A percentile compares a stretch with the other conserved stretches of the same genome.
These are phyloP conservation scores for Oreochromis mossambicus DNA, from an alignment of 2,797 vertebrate genomes.

Conservation along the genomic window DNA sequence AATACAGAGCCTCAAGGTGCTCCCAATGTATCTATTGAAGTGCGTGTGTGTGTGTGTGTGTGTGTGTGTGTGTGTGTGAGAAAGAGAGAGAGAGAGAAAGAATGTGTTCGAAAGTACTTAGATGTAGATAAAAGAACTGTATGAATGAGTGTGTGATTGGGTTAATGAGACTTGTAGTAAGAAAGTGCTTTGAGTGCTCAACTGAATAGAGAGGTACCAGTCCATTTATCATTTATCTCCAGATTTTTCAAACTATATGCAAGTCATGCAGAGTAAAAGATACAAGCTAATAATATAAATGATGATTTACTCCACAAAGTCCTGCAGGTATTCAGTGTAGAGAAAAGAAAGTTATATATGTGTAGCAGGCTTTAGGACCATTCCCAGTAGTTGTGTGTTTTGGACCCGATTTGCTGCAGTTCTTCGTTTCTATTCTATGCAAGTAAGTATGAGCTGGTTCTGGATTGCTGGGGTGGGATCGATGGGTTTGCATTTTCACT, in stretches of 20 bases:
- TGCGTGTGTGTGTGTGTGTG: rapidly evolving
- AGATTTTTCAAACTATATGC: neutral
- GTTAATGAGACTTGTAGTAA: neutral
- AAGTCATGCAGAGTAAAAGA: neutral
- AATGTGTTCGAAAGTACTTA: neutral
- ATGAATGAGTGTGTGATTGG: neutral
- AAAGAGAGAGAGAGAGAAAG: no score
- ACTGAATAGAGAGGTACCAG: neutral
- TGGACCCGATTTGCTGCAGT: neutral
- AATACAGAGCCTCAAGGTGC: neutral
- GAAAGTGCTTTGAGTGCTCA: neutral
- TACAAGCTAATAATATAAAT: neutral
- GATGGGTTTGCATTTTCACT: neutral
- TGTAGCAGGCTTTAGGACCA: neutral
- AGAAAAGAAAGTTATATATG: neutral
- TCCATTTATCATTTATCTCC: neutral
- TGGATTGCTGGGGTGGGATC: neutral
- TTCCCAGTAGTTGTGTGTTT: neutral
- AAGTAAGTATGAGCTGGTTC: no score
- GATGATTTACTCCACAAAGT: neutral
- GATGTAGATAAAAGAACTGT: neutral
- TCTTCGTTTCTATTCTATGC: neutral
- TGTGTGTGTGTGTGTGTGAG: neutral
- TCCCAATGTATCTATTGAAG: neutral
- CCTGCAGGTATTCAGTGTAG: neutral